Conservation (phyloP, 1,140 invertebrate species). For the Drosophila sp. region DNA sequence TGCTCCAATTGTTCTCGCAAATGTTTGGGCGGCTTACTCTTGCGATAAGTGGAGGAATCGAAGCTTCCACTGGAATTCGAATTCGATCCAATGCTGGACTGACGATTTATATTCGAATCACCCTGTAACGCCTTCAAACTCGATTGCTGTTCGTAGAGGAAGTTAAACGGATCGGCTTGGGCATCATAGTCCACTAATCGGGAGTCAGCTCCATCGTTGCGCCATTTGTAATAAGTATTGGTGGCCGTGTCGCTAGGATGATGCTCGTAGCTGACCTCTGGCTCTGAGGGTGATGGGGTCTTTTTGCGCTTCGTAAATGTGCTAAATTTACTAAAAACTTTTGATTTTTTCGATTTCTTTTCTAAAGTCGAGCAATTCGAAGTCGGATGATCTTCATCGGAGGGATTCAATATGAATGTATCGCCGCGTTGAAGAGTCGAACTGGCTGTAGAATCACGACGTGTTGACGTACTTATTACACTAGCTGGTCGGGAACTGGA, state of each 20-base stretch:
- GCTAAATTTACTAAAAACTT: slow-evolving; percentile 78
- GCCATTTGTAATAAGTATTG: slow-evolving; percentile 81
- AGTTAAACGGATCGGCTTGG: slow-evolving; percentile 78
- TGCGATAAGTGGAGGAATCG: slow-evolving; percentile 75
- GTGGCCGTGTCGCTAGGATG: slow-evolving; percentile 79
- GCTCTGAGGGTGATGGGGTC: slow-evolving; percentile 60
- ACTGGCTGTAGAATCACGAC: slow-evolving; percentile 65
- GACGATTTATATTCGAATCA: slow-evolving; percentile 32
- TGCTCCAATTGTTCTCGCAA: slow-evolving; percentile 73
- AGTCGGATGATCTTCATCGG: slow-evolving; percentile 43
- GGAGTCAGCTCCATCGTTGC: slow-evolving; percentile 59
- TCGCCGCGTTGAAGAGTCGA: slow-evolving; percentile 73
- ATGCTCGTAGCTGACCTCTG: slow-evolving; percentile 67
- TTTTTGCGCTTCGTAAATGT: slow-evolving; percentile 81
- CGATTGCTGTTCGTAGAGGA: slow-evolving; percentile 75
- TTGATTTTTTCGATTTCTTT: slow-evolving; percentile 79
- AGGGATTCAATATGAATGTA: slow-evolving; percentile 68
- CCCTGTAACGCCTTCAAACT: slow-evolving; percentile 46
- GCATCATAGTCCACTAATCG: slow-evolving; percentile 75
- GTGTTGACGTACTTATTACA: slow-evolving; percentile 51
- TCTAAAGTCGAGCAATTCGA: slow-evolving; percentile 74
- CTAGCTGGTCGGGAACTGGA: slow-evolving; percentile 64
- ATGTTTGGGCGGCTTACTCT: slow-evolving; percentile 68
- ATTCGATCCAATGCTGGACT: slow-evolving; percentile 46
- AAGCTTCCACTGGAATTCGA: slow-evolving; percentile 66